Evolutionary conservation across 2,888 invertebrate species (phyloP), one percentile per base, ranked within the genome.

Genomic region (Bibio marci): DNA sequence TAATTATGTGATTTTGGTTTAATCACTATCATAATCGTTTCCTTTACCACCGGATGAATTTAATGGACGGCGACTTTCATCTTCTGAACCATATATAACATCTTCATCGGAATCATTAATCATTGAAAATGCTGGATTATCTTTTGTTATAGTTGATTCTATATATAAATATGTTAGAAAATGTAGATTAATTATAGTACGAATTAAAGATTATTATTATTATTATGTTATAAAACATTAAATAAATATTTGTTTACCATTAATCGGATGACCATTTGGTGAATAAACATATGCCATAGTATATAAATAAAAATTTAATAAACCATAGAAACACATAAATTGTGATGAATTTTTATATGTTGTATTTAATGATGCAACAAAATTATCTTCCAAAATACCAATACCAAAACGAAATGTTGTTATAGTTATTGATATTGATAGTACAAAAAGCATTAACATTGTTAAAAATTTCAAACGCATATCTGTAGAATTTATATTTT

Each of bases 121-220:
- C 94, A 97, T 95, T 17, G 94, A 94, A 62, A 95, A 87, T 11
- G 92, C 85, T 35, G 95, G 94, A 67, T 95, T 94, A 66, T 95
- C 95, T 65, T 92, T 94, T 38, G 88, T 86, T 49, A 95, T 86
- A 37, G 83, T 75, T 37, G 85, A 74, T 63, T 92, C 92, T 85
- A 67, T 41, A 69, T 35, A n/a, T 14, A 2, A 14, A 13, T 13
- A 35, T 6, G 11, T 17, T 8, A 27, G 11, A 14, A 37, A 3
- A 14, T 10, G 14, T 18, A 36, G 6, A 3, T 2, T n/a, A 17
- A n/a, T 3, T 28, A 7, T 3, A 14, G 3, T 36, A 18, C n/a
- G 7, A 6, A 12, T 34, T n/a, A 8, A 8, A 26, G 7, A 10
- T 10, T n/a, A n/a, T n/a, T n/a, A n/a, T n/a, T n/a, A n/a, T n/a